A percentile compares a stretch with the other conserved stretches of the same genome.
Evolutionary conservation across 2,888 invertebrate species (phyloP).

Genomic region (Sinohyriopsis cumingii): DNA sequence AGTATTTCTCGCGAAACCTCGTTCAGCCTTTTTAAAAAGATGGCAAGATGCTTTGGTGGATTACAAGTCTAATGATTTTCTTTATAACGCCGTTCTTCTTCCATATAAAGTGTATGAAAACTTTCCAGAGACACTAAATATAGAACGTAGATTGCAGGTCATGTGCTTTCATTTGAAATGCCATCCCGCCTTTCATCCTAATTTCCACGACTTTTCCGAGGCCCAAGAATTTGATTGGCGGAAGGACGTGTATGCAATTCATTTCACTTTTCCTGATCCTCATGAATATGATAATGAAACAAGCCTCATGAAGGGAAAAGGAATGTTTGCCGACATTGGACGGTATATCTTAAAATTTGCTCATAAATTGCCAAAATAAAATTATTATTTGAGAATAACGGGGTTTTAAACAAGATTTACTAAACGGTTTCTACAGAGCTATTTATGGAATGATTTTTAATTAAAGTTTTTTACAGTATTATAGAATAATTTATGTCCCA

Average conservation of each 20-base stretch:
- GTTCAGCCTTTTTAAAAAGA: constrained; percentile 44
- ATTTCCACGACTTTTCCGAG: constrained; percentile 53
- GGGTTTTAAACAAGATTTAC: no score
- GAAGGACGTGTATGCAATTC: constrained; percentile 62
- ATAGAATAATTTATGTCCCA: no score
- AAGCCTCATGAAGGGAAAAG: constrained; percentile 34
- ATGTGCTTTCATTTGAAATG: constrained; percentile 66
- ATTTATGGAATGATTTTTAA: no score
- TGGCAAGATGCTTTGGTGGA: constrained; percentile 48
- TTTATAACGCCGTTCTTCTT: constrained; percentile 50
- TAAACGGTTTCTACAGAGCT: no score
- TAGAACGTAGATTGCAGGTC: constrained; percentile 62
- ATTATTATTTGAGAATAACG: not conserved
- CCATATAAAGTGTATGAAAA: constrained; percentile 61
- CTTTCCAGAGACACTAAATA: constrained; percentile 57
- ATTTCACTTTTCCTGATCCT: constrained; percentile 67
- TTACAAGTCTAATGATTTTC: constrained; percentile 47
- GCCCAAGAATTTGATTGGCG: constrained; percentile 62
- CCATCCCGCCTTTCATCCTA: constrained; percentile 60
- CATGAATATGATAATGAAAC: constrained; percentile 48
- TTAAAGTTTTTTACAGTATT: no score
- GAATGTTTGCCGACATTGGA: constrained; percentile 63
- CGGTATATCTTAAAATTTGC: constrained; percentile 50
- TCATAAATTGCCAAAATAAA: constrained; percentile 9
- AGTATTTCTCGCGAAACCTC: constrained; percentile 61